Evolutionary conservation across 2,888 invertebrate genomes (phyloP), one percentile per base, ranked within the genome.

Genomic region (Psococerastis gibbosa): DNA sequence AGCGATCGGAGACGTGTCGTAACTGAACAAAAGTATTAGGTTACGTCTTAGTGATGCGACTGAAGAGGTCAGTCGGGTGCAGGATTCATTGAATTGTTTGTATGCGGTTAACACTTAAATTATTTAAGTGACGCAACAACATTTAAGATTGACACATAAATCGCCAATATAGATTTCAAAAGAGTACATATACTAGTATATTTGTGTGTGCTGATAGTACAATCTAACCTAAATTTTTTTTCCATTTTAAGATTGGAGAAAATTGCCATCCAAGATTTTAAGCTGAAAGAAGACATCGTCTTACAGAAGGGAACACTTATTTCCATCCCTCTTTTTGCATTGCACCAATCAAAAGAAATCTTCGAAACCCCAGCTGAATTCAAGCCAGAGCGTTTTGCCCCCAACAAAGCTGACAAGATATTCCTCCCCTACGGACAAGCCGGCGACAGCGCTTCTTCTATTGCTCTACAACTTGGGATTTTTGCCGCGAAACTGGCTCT

Each of bases 281-380:
- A 27, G 3, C 43, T 46, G 5, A 43, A 42, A n/a, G 51, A 47
- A 22, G 46, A 44, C 5, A 22, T 42, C 4, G 42, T 43, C 32
- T n/a, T 51, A 2, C 49, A 48, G 17, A 41, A 46, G 23, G 50
- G 49, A 8, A 44, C 43, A 8, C 33, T 47, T 6, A 45, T 51
- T 3, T 46, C 49, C 9, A 43, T 51, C 11, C 50, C 50, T 9
- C 41, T 49, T 3, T 50, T 46, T 34, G 50, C 50, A 2, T 9
- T 51, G n/a, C 51, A 51, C 32, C 47, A 47, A 17, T 43, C 22
- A 8, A 42, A 45, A n/a, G 47, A 49, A 15, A 47, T 43, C 42
- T 50, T 48, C 23, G 44, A 48, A 18, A 49, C 49, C n/a, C 49
- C 51, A 18, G 49, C 49, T 20, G 47, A 43, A 16, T 51, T 51